Conservation (phyloP, 37 sponge, comb jelly and placozoan genomes). For the Beroe forskalii region DNA sequence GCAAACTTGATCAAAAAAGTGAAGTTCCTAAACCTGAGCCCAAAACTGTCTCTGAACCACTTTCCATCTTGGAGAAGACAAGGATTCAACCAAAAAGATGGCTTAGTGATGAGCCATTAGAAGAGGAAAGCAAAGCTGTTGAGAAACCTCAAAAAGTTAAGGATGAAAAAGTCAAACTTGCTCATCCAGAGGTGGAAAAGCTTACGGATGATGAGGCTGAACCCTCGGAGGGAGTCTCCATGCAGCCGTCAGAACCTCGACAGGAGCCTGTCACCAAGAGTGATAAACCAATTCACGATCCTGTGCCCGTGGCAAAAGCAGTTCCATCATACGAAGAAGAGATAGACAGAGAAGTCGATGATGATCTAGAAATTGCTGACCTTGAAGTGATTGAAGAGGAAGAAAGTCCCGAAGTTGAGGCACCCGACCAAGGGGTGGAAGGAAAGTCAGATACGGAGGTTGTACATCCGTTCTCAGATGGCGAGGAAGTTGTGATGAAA, state of each 20-base stretch:
- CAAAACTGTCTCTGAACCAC: not conserved
- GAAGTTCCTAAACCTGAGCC: too few relatives aligned
- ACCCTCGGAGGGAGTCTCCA: not conserved
- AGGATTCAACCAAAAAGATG: not conserved
- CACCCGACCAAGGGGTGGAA: not conserved
- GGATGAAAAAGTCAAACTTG: not conserved
- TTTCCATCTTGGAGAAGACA: not conserved
- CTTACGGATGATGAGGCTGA: not conserved
- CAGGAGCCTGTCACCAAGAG: not conserved
- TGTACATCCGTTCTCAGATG: not conserved
- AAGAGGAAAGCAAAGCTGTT: not conserved
- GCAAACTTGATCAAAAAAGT: not conserved
- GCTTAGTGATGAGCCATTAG: not conserved
- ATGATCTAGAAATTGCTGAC: not conserved
- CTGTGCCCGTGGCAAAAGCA: too few relatives aligned
- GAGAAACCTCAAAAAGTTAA: not conserved
- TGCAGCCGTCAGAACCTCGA: not conserved
- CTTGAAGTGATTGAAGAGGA: conserved; percentile 9
- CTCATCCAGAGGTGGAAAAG: too few relatives aligned
- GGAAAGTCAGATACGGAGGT: not conserved
- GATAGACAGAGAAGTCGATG: not conserved
- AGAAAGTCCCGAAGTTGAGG: not conserved
- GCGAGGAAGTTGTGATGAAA: conserved; percentile 55
- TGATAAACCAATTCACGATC: not conserved
- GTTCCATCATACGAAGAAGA: too few relatives aligned